Evolutionary conservation across 2,797 vertebrate species (phyloP), one percentile per base, ranked within the genome.

Genomic region (Chlorospingus flavigularis): DNA sequence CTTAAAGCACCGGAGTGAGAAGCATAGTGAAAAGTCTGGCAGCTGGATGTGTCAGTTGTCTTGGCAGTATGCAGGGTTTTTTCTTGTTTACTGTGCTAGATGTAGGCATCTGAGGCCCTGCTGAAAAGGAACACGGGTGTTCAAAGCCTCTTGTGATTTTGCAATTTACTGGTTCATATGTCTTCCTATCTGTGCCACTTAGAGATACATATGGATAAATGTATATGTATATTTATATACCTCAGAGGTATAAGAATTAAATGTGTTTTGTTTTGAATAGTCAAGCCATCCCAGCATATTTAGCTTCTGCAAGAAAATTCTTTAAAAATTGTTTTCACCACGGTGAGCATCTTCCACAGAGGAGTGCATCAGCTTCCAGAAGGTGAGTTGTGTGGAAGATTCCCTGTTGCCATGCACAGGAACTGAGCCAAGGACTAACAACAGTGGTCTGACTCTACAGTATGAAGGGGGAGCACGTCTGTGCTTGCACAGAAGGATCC

Each of bases 401-500:
- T 57, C 68, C n/a, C 63, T 33, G 13, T 73, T 90, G 28, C 76
- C 1, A 0, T 45, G n/a, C 0, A 3, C 53, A 70, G 70, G 33
- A 94, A 30, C 31, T 0, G 1, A 81, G 82, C 68, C 58, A 68
- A 78, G 43, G 51, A 54, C 42, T 92, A 42, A 35, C 19, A 26
- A 10, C 4, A 3, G 60, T 30, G 84, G 62, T 67, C 70, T 51
- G 43, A 37, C 54, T 7, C 58, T 47, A 30, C 7, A 2, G 7
- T 10, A 31, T 0, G 0, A 47, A 48, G 48, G 50, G 66, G 3
- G 2, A 80, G 50, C 2, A 1, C 0, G 1, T 57, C 82, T 77
- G 17, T 47, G 60, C 83, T 83, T 13, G 24, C 28, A 7, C 17
- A 35, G 2, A 15, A 94, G 61, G 63, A 75, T 78, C 70, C 89